Evolutionary conservation across 64 coral and sea anemone species (phyloP).

Genomic region (Dendronephthya gigantea): DNA sequence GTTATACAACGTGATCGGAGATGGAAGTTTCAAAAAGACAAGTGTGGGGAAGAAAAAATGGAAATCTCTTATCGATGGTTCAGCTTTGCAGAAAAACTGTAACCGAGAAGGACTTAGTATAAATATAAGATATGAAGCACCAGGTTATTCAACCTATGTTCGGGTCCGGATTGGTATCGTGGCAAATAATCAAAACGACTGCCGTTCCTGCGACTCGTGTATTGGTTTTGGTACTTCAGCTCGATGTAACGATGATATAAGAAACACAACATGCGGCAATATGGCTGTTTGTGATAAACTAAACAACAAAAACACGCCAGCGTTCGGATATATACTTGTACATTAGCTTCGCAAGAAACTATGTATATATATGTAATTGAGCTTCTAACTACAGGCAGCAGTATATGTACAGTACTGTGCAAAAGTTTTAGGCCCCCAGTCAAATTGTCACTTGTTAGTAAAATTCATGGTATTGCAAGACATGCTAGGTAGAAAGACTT

Average conservation of each 20-base stretch:
- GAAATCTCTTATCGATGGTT: constrained; percentile 25
- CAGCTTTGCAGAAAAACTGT: constrained; percentile 15
- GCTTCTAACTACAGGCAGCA: too few relatives aligned
- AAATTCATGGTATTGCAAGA: too few relatives aligned
- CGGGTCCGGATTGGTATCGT: not conserved
- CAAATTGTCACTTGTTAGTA: too few relatives aligned
- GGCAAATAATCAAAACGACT: constrained; percentile 25
- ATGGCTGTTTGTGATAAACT: not conserved
- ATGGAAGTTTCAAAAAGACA: not conserved
- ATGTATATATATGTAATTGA: too few relatives aligned
- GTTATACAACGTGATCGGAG: constrained; percentile 22
- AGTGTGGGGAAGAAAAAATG: not conserved
- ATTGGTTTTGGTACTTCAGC: not conserved
- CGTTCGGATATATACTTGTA: too few relatives aligned
- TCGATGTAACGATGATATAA: not conserved
- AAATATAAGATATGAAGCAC: not conserved
- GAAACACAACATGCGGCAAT: not conserved
- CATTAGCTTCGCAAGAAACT: too few relatives aligned
- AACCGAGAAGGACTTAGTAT: constrained; percentile 25
- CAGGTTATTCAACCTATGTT: too few relatives aligned
- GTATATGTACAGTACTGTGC: too few relatives aligned
- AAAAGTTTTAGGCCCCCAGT: too few relatives aligned
- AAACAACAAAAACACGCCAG: too few relatives aligned
- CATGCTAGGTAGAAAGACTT: too few relatives aligned
- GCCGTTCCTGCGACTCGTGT: not conserved